A percentile compares a stretch with the other conserved stretches of the same genome.
phyloP scores from a whole-genome alignment of 2,888 invertebrate genomes.

The Heliconius sara region DNA sequence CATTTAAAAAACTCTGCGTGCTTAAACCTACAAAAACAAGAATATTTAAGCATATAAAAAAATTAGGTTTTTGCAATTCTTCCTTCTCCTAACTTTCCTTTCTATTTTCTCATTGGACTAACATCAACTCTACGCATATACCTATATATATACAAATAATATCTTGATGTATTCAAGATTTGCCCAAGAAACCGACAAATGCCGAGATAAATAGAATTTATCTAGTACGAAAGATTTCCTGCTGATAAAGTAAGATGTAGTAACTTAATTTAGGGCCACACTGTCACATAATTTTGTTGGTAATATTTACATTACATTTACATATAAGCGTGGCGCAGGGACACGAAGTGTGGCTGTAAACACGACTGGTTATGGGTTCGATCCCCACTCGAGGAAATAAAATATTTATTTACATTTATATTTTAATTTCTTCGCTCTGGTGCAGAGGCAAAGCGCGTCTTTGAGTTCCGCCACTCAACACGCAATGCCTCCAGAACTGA shows the following conservation, averaged over 20 bases:
- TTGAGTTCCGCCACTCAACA: no score
- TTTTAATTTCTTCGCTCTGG: no score
- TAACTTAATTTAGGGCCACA: constrained; percentile 20
- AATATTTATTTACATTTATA: no score
- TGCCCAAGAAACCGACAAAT: constrained; percentile 1
- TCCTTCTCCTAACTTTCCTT: not conserved
- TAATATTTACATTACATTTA: not conserved
- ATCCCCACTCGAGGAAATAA: no score
- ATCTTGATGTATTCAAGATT: not conserved
- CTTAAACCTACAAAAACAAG: no score
- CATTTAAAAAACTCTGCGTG: no score
- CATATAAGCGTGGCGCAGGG: not conserved
- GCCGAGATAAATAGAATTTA: constrained; percentile 18
- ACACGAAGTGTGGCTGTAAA: no score
- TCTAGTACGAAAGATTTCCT: constrained; percentile 13
- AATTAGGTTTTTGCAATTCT: no score
- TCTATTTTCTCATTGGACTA: not conserved
- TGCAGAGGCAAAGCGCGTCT: no score
- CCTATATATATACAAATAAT: not conserved
- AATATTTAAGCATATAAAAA: no score
- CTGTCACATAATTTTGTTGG: constrained; percentile 13
- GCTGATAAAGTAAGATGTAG: constrained; percentile 24
- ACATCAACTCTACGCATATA: not conserved
- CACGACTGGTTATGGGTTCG: no score
- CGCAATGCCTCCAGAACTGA: no score